Base-by-base conservation (phyloP, 2,113 vertebrate species). In the Thunnus thynnus region DNA sequence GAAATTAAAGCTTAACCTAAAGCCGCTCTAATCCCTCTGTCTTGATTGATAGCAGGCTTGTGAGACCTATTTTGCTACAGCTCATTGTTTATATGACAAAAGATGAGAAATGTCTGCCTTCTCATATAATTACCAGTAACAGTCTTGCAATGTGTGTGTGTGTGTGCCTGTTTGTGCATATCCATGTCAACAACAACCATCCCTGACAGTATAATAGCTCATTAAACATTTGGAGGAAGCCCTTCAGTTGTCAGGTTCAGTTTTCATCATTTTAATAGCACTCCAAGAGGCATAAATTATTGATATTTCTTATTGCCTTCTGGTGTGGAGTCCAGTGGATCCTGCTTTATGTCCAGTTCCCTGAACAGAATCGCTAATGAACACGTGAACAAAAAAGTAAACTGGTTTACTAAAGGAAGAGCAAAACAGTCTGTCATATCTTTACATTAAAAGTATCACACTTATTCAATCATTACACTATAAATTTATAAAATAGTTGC, bases 1-100 rank as follows among this genome's bases (percentile, higher is more conserved):
- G 58, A 88, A 85, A 88, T 82, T 56, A 75, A 72, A 89, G 83
- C 74, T 86, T 81, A 84, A 77, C 64, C 30, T 76, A 81, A 85
- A 9, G 86, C 88, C 73, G 55, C 78, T 78, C 36, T 83, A 83
- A 88, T 88, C 80, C 76, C 55, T 76, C 47, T 44, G 78, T 78
- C 22, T 82, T 83, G 81, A 83, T 63, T 86, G 76, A 86, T 71
- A 79, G 87, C 72, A 13, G 71, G 46, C 52, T 48, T 67, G 55
- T 64, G 80, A 76, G 72, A 70, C 69, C 51, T 61, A 18, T 51
- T 22, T 30, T 77, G 67, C 58, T 50, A 13, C 71, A 67, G 61
- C 77, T 78, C 83, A 55, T 13, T 88, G 78, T 87, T 77, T 56
- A 30, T 36, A 56, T 50, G 71, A 76, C 86, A 82, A 69, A 72